Evolutionary conservation across 30 jellyfish, hydroid and myxozoan genomes (phyloP), one percentile per base, ranked within the genome.

Genomic region (Turritopsis dohrnii): DNA sequence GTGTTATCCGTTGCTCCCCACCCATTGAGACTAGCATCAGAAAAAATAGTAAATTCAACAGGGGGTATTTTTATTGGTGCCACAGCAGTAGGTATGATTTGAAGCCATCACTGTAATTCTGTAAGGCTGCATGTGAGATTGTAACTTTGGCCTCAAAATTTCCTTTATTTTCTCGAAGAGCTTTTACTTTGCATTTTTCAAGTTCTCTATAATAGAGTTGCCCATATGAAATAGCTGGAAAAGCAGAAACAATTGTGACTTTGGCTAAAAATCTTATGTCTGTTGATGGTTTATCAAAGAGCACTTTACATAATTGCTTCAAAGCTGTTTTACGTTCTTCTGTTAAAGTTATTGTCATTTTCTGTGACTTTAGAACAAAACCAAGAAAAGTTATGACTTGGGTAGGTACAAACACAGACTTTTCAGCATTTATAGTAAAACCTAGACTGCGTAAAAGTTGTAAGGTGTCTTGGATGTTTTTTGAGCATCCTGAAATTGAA

Each of bases 21-120:
- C 3, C 91, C 92, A 30, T 52, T 75, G 60, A 81, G 28, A 81
- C 95, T 87, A 21, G 95, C 95, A 87, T 87, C 95, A 71, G 95
- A 76, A 27, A 28, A 65, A 21, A 87, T 21, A 24, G 16, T 25
- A 65, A 82, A 77, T 21, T 76, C 84, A 24, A 52, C 23, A 20
- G 71, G 79, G n/a, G n/a, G n/a, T 18, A 85, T n/a, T n/a, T n/a
- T n/a, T n/a, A n/a, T n/a, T n/a, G n/a, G n/a, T n/a, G n/a, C n/a
- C n/a, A n/a, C n/a, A n/a, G n/a, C n/a, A n/a, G n/a, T n/a, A n/a
- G n/a, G n/a, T n/a, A n/a, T n/a, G n/a, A n/a, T n/a, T n/a, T n/a
- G n/a, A n/a, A n/a, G n/a, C n/a, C n/a, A n/a, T n/a, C n/a, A n/a
- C n/a, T n/a, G n/a, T n/a, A n/a, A n/a, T n/a, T n/a, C n/a, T n/a